phyloP scores from a whole-genome alignment of 2,113 vertebrate species.

The Dasyornis broadbenti region DNA sequence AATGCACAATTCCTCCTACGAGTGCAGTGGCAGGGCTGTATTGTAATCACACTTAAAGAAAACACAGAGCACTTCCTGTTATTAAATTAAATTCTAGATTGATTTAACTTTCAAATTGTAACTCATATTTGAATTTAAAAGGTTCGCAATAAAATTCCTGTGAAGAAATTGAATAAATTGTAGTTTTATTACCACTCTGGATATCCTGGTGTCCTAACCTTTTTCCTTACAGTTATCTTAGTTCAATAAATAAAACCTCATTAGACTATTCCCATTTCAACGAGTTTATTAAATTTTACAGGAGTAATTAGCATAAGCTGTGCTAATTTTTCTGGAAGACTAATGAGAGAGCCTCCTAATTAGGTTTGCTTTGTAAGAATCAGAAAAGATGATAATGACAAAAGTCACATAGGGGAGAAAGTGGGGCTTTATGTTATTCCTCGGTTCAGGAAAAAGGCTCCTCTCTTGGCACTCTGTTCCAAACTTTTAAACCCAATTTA shows the following conservation, averaged over 20 bases:
- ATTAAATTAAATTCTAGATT: constrained; percentile 76
- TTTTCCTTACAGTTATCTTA: constrained; percentile 93
- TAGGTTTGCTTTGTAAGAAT: constrained; percentile 92
- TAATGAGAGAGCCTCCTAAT: constrained; percentile 98
- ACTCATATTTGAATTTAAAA: constrained; percentile 83
- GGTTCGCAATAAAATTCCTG: constrained; percentile 77
- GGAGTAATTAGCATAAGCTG: constrained; percentile 98
- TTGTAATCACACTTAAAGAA: constrained; percentile 70
- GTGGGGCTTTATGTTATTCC: constrained; percentile 62
- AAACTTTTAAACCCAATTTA: constrained; percentile 41
- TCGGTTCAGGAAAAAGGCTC: constrained; percentile 44
- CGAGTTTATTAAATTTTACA: constrained; percentile 99
- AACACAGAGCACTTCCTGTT: constrained; percentile 70
- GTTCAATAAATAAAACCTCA: constrained; percentile 99
- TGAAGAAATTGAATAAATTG: constrained; percentile 80
- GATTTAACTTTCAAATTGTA: constrained; percentile 77
- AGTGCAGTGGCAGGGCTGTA: constrained; percentile 44
- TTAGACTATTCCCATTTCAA: constrained; percentile 97
- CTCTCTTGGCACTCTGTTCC: background rate
- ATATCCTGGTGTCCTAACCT: constrained; percentile 80
- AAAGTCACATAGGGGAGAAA: constrained; percentile 78
- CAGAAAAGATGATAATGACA: constrained; percentile 84
- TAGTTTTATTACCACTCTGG: constrained; percentile 78
- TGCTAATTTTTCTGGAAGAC: constrained; percentile 98
- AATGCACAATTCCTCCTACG: constrained; percentile 59